These are phyloP conservation scores for Caenorhabditis angaria DNA, from an alignment of 2,888 invertebrate species.

Conservation along the genomic window DNA sequence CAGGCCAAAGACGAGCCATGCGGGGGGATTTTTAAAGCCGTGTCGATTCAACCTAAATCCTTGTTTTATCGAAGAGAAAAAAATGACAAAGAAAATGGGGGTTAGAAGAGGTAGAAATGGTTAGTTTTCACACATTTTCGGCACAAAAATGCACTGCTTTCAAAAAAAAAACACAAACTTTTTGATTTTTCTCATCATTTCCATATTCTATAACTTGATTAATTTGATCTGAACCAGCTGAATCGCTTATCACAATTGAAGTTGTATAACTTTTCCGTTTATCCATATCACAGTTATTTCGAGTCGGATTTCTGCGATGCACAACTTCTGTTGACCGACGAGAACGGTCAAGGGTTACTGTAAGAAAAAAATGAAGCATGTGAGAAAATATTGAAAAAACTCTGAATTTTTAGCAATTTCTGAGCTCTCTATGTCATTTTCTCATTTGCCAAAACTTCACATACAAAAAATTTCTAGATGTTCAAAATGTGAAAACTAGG, in stretches of 20 bases:
- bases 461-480: no score
- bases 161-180: constrained; percentile 19
- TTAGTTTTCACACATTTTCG: neutral
- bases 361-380: neutral
- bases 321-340: neutral
- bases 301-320: neutral
- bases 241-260: constrained; percentile 61
- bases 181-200: constrained; percentile 26
- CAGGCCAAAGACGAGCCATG: neutral
- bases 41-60: constrained; percentile 46
- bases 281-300: constrained; percentile 20
- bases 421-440: no score
- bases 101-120: neutral
- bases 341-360: neutral
- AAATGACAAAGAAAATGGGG: neutral
- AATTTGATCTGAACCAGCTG: constrained; percentile 27
- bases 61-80: neutral
- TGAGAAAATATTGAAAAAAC: neutral
- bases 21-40: constrained; percentile 25
- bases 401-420: no score
- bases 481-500: no score
- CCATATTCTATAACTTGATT: constrained; percentile 37
- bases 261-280: constrained; percentile 68
- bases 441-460: no score
- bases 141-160: neutral